Evolutionary conservation across 2,888 invertebrate species (phyloP).

Genomic region (Trichopria drosophilae): DNA sequence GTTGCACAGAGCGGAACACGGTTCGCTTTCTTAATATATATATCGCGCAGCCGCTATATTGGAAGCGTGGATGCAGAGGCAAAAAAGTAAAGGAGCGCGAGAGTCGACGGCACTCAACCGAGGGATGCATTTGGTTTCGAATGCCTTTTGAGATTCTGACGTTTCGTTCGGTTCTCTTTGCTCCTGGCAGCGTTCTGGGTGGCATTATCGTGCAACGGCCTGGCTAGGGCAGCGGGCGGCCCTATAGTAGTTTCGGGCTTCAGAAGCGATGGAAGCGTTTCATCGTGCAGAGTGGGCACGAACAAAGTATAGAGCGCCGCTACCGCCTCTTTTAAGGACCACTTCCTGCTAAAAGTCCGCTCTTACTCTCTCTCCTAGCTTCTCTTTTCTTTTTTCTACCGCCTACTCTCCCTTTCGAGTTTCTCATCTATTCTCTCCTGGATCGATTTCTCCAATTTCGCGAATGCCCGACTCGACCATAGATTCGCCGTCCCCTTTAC

Average conservation of each 20-base stretch:
- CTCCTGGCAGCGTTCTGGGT: conserved; percentile 43
- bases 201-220: conserved; percentile 50
- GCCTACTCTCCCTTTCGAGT: neutral
- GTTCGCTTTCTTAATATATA: too few species aligned
- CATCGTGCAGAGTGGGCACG: conserved; percentile 41
- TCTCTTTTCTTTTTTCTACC: conserved; percentile 24
- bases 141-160: conserved; percentile 49
- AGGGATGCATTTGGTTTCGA: conserved; percentile 40
- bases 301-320: conserved; percentile 9
- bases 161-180: conserved; percentile 49
- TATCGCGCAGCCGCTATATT: too few species aligned
- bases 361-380: conserved; percentile 31
- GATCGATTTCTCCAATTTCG: conserved; percentile 1
- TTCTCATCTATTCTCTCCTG: too few species aligned
- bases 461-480: too few species aligned
- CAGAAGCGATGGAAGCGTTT: too few species aligned
- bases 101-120: too few species aligned
- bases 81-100: too few species aligned
- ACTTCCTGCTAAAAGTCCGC: conserved; percentile 47
- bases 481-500: conserved; percentile 20
- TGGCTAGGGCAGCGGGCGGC: too few species aligned
- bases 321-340: conserved; percentile 42
- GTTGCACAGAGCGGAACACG: too few species aligned
- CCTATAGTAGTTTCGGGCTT: conserved; percentile 38
- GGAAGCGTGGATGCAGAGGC: too few species aligned